A percentile compares a stretch with the other conserved stretches of the same genome.
Evolutionary conservation across 1,140 invertebrate species (phyloP).

Genomic region (Mya arenaria): DNA sequence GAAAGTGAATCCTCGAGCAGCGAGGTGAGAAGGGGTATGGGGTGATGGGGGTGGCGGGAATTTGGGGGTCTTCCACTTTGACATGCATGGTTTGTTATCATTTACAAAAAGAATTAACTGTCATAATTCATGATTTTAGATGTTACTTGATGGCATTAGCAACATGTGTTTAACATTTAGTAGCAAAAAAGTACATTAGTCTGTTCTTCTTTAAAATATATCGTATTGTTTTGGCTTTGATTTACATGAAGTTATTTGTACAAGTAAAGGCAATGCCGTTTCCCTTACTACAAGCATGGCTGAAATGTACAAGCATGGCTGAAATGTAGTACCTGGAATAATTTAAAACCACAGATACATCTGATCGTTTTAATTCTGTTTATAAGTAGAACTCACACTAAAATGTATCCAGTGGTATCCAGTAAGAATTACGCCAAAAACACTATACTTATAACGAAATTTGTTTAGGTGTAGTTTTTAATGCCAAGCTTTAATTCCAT

Average conservation of each 20-base stretch:
- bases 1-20: conserved; percentile 90
- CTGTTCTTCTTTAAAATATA: background rate
- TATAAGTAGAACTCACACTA: too few relatives aligned
- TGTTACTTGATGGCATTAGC: background rate
- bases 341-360: too few relatives aligned
- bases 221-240: too few relatives aligned
- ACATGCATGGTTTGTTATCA: background rate
- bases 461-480: too few relatives aligned
- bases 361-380: too few relatives aligned
- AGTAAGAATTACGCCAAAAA: too few relatives aligned
- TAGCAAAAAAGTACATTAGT: background rate
- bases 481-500: too few relatives aligned
- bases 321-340: too few relatives aligned
- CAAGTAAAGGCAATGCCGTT: background rate
- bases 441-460: too few relatives aligned
- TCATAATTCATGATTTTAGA: background rate
- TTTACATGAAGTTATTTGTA: too few relatives aligned
- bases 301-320: background rate
- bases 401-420: too few relatives aligned
- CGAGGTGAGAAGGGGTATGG: conserved; percentile 84
- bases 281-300: background rate
- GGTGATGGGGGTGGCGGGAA: background rate
- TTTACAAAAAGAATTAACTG: background rate
- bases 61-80: conserved; percentile 51
- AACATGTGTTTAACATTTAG: background rate